phyloP scores from a whole-genome alignment of 1,140 invertebrate genomes.

The Drosophila subobscura region DNA sequence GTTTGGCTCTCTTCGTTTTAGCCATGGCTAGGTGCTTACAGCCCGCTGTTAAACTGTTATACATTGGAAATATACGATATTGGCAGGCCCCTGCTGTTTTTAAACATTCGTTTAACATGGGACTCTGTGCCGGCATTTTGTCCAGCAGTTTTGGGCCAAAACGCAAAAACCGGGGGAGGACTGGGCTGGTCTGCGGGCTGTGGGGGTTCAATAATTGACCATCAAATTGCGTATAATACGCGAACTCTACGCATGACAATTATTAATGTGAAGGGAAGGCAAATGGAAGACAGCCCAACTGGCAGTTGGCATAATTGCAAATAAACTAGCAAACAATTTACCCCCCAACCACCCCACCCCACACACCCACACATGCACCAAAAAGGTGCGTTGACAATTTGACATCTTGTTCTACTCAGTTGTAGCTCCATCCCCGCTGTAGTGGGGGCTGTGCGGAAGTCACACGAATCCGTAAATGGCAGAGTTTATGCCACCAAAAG shows the following conservation, averaged over 20 bases:
- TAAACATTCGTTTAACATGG: too few species aligned
- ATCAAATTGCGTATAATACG: conserved; percentile 52
- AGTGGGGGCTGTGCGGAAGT: conserved; percentile 46
- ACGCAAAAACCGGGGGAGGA: conserved; percentile 16
- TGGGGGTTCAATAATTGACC: conserved; percentile 49
- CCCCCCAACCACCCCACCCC: neutral
- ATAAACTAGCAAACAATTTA: conserved; percentile 53
- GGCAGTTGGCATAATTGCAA: conserved; percentile 64
- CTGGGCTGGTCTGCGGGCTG: conserved; percentile 2
- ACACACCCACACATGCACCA: conserved; percentile 9
- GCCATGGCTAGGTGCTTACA: too few species aligned
- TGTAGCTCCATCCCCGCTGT: neutral
- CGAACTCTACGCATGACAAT: conserved; percentile 44
- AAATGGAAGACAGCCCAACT: conserved; percentile 16
- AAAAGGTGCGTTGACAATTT: conserved; percentile 65
- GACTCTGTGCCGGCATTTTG: too few species aligned
- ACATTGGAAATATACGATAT: too few species aligned
- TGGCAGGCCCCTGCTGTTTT: too few species aligned
- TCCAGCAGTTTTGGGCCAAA: conserved; percentile 20
- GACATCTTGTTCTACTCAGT: conserved; percentile 47
- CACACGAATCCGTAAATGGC: conserved; percentile 74
- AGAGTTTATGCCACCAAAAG: conserved; percentile 62
- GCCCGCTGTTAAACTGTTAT: too few species aligned
- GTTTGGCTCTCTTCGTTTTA: too few species aligned
- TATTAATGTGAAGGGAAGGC: conserved; percentile 51